Evolutionary conservation across 1,140 invertebrate genomes (phyloP), one percentile per base, ranked within the genome.

Genomic region (Lucilia cuprina): DNA sequence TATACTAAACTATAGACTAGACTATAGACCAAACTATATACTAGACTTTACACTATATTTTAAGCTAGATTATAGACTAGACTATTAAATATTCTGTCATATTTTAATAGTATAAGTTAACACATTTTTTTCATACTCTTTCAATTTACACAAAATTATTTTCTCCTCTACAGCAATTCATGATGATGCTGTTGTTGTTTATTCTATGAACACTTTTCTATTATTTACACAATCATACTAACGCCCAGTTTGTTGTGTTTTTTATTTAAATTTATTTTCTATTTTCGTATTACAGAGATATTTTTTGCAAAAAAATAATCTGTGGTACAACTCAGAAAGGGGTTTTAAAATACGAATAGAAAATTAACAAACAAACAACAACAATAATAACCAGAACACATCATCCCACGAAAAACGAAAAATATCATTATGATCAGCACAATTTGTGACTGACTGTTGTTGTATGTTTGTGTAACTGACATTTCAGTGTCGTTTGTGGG

Each of bases 351-450:
- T 21, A 25, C 10, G 8, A 21, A 25, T 21, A 21, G 21, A 60
- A 60, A 60, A 60, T n/a, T 60, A 60, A n/a, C 55, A 60, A 12
- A n/a, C 49, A 70, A 70, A 70, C n/a, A 70, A 70, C 65, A 70
- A 70, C 19, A 60, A 3, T n/a, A n/a, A 60, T 60, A n/a, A 60
- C n/a, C 14, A 60, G 14, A n/a, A 60, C 55, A 60, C 13, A 70
- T 70, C n/a, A 70, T 19, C 65, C 65, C 65, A 41, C 19, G 1
- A 70, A 70, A 70, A 19, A 70, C 19, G 25, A 30, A 30, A 30
- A 70, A 70, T 70, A 25, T 70, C 21, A 70, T 70, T 21, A 70
- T 21, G 65, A 70, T 70, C 65, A 70, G n/a, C 65, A 70, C 19
- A 70, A 70, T 70, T 25, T 70, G 65, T 70, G 65, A 10, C 65